Evolutionary conservation across 2,888 invertebrate genomes (phyloP), one percentile per base, ranked within the genome.

Genomic region (Tridacna gigas): DNA sequence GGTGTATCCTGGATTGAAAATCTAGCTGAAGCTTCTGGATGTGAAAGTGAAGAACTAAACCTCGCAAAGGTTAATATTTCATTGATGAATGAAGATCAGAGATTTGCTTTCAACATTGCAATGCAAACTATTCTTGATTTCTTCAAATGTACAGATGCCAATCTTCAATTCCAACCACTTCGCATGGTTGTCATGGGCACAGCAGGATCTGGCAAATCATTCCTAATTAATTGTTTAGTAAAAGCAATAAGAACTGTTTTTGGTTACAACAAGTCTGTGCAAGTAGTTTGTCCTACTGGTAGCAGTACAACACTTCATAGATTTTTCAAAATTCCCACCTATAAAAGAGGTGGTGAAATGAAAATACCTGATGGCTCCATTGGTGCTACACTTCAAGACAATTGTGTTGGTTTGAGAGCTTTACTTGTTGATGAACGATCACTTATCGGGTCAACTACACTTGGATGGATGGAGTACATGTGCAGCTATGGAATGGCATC

Each of bases 241-340:
- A 63, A 74, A 37, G 80, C 80, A 25, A 56, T 75, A 13, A 51
- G 69, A 60, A 20, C 47, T 60, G n/a, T 75, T 15, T 74, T 74
- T 66, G 37, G 69, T 11, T 60, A 56, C 1, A 77, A 80, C 28
- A 84, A 69, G 65, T 48, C 47, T 80, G 83, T 78, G 0, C 80
- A 80, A 48, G 77, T 84, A 60, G 37, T 84, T n/a, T 84, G 84
- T 47, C 80, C 75, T 26, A 84, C 80, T 73, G 80, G 80, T 0
- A 83, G 74, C 71, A 74, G 74, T 79, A 81, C 84, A 26, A 90
- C 88, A n/a, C 51, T 85, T 7, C 85, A 88, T 66, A 84, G 84
- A 25, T 89, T 88, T 26, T 28, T 66, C 22, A 84, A 88, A 82
- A 69, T 89, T 26, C 86, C 88, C 13, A 88, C 86, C 56, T n/a